Conservation (phyloP, 1,140 invertebrate species). For the Zaprionus kolodkinae region DNA sequence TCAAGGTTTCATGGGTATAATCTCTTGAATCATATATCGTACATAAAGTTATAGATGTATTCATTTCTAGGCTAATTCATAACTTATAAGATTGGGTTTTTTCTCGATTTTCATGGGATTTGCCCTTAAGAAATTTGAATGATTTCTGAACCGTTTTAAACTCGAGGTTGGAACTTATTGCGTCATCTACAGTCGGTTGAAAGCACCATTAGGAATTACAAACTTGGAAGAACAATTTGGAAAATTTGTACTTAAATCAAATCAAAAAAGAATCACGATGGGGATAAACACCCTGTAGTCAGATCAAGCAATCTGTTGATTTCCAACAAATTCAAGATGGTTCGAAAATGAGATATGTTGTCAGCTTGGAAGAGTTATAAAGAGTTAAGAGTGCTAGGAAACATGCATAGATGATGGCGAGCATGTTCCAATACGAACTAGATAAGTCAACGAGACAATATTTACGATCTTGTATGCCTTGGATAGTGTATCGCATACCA, state of each 20-base stretch:
- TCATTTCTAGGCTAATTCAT: too few relatives aligned
- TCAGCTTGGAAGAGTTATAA: background rate
- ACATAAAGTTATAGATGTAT: too few relatives aligned
- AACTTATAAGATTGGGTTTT: too few relatives aligned
- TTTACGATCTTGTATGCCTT: constrained; percentile 4
- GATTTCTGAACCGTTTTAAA: too few relatives aligned
- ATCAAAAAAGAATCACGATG: background rate
- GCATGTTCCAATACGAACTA: background rate
- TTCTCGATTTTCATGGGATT: too few relatives aligned
- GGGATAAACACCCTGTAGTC: background rate
- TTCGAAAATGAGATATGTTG: background rate
- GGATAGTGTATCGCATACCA: background rate
- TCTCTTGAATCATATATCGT: too few relatives aligned
- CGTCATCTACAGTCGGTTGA: background rate
- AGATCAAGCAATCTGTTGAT: background rate
- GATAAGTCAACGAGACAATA: background rate
- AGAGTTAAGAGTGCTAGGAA: background rate
- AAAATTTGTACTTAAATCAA: too few relatives aligned
- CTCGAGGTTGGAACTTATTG: too few relatives aligned
- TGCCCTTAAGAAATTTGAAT: too few relatives aligned
- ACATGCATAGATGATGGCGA: background rate
- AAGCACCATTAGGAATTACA: background rate
- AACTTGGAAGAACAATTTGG: background rate
- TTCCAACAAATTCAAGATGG: background rate
- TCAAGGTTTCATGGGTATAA: too few relatives aligned